Conservation (phyloP, 1,140 invertebrate genomes). For the Tetramorium parvispinum region DNA sequence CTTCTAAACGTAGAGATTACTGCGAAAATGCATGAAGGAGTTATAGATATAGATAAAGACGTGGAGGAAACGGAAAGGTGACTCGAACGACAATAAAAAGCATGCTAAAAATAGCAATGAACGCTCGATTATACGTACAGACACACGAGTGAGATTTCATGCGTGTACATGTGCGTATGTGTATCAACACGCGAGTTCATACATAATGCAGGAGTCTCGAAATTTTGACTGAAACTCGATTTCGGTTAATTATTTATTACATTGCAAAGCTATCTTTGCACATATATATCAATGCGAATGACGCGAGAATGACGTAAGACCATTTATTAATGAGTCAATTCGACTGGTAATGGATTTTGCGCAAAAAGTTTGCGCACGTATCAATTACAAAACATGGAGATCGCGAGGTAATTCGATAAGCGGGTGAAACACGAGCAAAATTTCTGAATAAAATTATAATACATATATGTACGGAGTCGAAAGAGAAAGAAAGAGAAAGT, state of each 20-base stretch:
- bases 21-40: conserved; percentile 12
- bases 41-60: not conserved
- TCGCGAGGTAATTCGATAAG: conserved; percentile 27
- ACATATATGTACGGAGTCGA: not conserved
- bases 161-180: conserved; percentile 50
- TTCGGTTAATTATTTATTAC: conserved; percentile 16
- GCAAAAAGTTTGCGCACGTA: not conserved
- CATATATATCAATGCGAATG: not conserved
- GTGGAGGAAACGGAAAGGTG: conserved; percentile 49
- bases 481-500: not conserved
- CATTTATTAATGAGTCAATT: not conserved
- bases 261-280: not conserved
- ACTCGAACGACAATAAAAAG: conserved; percentile 73
- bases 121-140: conserved; percentile 68
- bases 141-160: conserved; percentile 57
- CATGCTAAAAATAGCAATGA: conserved; percentile 82
- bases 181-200: conserved; percentile 12
- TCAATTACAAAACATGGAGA: conserved; percentile 10
- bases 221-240: conserved; percentile 18
- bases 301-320: conserved; percentile 14
- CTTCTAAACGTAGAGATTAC: not conserved
- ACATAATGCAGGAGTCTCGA: conserved; percentile 27
- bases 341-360: conserved; percentile 20
- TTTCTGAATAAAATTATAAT: not conserved
- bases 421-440: conserved; percentile 10